phyloP scores from a whole-genome alignment of 2,888 invertebrate species.

The Sesia apiformis region DNA sequence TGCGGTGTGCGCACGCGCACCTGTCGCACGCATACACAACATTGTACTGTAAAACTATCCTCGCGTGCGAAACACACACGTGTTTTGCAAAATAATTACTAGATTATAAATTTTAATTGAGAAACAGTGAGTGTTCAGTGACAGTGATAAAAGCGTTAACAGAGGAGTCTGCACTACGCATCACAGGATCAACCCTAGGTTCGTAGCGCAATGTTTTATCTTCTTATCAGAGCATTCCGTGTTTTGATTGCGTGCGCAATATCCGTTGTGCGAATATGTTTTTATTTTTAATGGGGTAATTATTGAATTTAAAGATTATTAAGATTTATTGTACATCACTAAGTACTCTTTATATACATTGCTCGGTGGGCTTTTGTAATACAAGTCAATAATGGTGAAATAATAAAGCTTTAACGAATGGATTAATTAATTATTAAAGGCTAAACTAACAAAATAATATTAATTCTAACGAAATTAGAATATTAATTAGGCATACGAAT shows the following conservation, averaged over 20 bases:
- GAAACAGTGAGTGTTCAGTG: constrained; percentile 49
- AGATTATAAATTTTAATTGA: constrained; percentile 34
- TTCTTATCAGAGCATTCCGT: constrained; percentile 38
- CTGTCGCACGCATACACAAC: constrained; percentile 27
- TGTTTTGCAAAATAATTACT: constrained; percentile 18
- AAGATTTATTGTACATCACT: too few relatives aligned
- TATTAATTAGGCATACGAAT: too few relatives aligned
- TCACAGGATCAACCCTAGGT: constrained; percentile 36
- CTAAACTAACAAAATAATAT: too few relatives aligned
- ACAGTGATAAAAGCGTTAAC: constrained; percentile 33
- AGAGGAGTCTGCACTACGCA: constrained; percentile 25
- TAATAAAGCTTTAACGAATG: too few relatives aligned
- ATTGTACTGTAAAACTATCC: constrained; percentile 4
- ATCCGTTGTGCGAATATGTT: constrained; percentile 43
- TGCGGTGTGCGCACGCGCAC: constrained; percentile 59
- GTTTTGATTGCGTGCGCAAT: constrained; percentile 45
- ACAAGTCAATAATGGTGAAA: too few relatives aligned
- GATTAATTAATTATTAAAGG: too few relatives aligned
- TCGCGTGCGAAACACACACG: constrained; percentile 22
- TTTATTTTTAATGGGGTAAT: too few relatives aligned
- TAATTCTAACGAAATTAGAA: too few relatives aligned
- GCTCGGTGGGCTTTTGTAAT: too few relatives aligned
- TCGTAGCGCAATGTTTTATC: constrained; percentile 47
- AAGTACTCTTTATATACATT: too few relatives aligned
- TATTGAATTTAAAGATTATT: too few relatives aligned